Evolutionary conservation across 2,113 vertebrate species (phyloP), one percentile per base, ranked within the genome.

Genomic region (Polyodon spathula): DNA sequence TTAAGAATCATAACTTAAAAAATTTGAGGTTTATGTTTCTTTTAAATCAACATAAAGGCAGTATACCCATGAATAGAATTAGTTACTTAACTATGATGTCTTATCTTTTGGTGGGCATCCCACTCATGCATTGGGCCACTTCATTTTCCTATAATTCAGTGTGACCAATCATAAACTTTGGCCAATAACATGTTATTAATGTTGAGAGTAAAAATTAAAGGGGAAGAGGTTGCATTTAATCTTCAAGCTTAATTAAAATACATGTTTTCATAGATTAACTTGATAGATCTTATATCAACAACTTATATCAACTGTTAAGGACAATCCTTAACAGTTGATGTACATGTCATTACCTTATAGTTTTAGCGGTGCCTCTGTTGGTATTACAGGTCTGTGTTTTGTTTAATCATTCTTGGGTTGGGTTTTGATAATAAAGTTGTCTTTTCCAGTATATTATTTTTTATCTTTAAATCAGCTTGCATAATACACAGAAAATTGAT

Each of bases 341-440:
- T 38, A 5, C n/a, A 14, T 41, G 4, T 71, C 63, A 54, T 55
- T 11, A 44, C 17, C 3, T 7, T 38, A 54, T 40, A 56, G 12
- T 5, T 6, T 8, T 15, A 38, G n/a, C 4, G 16, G 43, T 43
- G 6, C 58, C 61, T 64, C 62, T 63, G 46, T 15, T 71, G 1
- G 1, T 70, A 72, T 62, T 39, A 71, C 62, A 67, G 71, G 63
- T 8, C 27, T 69, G 38, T 62, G 59, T 75, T 60, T 71, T 66
- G 70, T 78, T 68, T 75, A 63, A 64, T 67, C 65, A 63, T 38
- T 1, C 6, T 50, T 61, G 74, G 76, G 72, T 81, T 41, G 73
- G 88, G 84, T 84, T 86, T 92, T 82, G 90, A 78, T 89, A 86
- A 78, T 73, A 82, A 81, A 76, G 85, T 91, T 83, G 79, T 75